Evolutionary conservation across 2,113 vertebrate species (phyloP), one percentile per base, ranked within the genome.

Genomic region (Tachuris rubrigastra): DNA sequence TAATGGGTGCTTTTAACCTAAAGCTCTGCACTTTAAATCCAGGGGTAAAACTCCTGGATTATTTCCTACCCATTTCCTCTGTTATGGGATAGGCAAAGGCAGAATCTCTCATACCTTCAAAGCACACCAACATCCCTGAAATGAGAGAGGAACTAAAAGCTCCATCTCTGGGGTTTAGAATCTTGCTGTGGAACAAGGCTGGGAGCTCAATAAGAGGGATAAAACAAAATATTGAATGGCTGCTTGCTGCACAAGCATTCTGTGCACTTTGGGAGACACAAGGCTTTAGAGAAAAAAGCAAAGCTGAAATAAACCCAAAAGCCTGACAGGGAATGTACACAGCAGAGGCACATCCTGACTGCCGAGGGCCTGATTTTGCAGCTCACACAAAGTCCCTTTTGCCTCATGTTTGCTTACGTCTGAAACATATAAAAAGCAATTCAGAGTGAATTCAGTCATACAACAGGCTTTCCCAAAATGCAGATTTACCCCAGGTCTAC

Each of bases 231-330:
- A 80, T 1, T 44, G 55, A 55, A 49, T 7, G 30, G 12, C 68
- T 55, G 8, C 46, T 41, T 76, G 58, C 66, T 56, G 39, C 50
- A 42, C 28, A 46, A 90, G 76, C 39, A 39, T 49, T 56, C 90
- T 27, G 18, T 20, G 24, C 15, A 9, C 28, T 88, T 50, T 8
- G n/a, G 18, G 74, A 76, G 27, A 50, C 30, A 18, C 10, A 22
- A 63, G n/a, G n/a, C 14, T 63, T 72, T 20, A 30, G 41, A 6
- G 67, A 4, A 27, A 93, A 89, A 87, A 68, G 18, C 46, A 69
- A 71, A 71, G 60, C 58, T 78, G 44, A 89, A 87, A 50, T 44
- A n/a, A 78, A 60, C 42, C 53, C 78, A 42, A 62, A 91, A 89
- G 19, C 44, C 22, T 3, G 0, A 7, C 19, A 46, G 37, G 44